phyloP scores from a whole-genome alignment of 30 jellyfish, hydroid and myxozoan genomes.

The Phacellophora camtschatica region DNA sequence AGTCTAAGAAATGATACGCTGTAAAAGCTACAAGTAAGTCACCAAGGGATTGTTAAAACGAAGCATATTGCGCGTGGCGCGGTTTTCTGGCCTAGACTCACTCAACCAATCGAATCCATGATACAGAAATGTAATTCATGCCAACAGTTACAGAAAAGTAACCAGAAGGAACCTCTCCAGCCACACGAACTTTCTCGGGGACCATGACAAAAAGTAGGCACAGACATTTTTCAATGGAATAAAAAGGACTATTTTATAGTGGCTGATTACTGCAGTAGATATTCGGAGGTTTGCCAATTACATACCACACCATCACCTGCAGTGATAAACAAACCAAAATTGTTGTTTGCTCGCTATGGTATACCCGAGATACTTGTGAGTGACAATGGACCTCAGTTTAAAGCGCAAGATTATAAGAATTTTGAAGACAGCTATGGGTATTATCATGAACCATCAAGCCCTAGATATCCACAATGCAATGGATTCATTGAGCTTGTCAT shows the following conservation, averaged over 20 bases:
- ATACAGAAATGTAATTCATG: conserved; percentile 14
- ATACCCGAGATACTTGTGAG: conserved; percentile 27
- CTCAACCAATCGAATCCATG: background rate
- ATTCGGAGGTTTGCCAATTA: conserved; percentile 9
- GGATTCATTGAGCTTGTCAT: conserved; percentile 36
- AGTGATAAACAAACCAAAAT: conserved; percentile 8
- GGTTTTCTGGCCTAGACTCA: conserved; percentile 38
- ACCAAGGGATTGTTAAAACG: conserved; percentile 15
- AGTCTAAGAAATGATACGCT: conserved; percentile 16
- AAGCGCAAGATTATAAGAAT: background rate
- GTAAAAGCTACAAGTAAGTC: conserved; percentile 1
- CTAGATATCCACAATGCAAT: conserved; percentile 33
- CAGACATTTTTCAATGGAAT: conserved; percentile 25
- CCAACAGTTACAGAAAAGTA: background rate
- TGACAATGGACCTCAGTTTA: conserved; percentile 53
- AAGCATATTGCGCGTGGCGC: conserved; percentile 19
- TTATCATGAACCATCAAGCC: conserved; percentile 26
- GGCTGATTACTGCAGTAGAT: conserved; percentile 36
- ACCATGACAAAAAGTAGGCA: conserved; percentile 50
- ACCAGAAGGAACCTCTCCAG: conserved; percentile 36
- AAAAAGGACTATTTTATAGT: conserved; percentile 7
- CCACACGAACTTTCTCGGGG: conserved; percentile 40
- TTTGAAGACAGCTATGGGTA: conserved; percentile 22
- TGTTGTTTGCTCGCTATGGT: conserved; percentile 20
- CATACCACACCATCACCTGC: conserved; percentile 1